phyloP scores from a whole-genome alignment of 2,888 invertebrate genomes.

The Macrosoma leucophasiata region DNA sequence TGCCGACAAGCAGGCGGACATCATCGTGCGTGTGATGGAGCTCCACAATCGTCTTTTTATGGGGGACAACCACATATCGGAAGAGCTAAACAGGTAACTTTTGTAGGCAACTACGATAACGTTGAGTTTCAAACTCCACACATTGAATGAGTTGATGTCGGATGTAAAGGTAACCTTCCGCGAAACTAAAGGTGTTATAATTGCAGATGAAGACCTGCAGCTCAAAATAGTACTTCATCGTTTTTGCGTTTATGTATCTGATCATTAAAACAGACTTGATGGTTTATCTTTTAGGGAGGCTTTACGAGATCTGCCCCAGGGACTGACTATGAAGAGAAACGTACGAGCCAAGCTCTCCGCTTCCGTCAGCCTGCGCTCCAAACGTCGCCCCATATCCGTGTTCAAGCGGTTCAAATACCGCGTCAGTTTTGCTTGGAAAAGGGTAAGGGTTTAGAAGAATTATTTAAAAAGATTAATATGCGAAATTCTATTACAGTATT shows the following conservation, averaged over 20 bases:
- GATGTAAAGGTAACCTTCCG: too few species aligned
- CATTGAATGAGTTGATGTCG: too few species aligned
- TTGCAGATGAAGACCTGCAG: too few species aligned
- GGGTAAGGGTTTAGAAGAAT: conserved; percentile 69
- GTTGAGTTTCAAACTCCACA: too few species aligned
- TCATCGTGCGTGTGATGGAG: conserved; percentile 80
- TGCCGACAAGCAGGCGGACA: conserved; percentile 72
- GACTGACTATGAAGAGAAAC: conserved; percentile 79
- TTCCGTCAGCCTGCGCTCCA: conserved; percentile 75
- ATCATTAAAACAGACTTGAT: neutral
- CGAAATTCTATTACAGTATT: too few species aligned
- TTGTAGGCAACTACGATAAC: too few species aligned
- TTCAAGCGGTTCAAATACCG: conserved; percentile 76
- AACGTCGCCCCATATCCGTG: conserved; percentile 68
- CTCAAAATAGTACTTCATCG: too few species aligned
- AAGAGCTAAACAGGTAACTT: conserved; percentile 78
- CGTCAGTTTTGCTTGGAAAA: conserved; percentile 71
- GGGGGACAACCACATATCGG: conserved; percentile 78
- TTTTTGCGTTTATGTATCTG: too few species aligned
- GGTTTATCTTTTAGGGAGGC: conserved; percentile 70
- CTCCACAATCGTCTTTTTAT: conserved; percentile 78
- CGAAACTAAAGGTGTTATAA: too few species aligned
- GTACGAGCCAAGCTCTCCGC: conserved; percentile 78
- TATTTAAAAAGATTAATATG: too few species aligned
- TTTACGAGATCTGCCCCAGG: conserved; percentile 80